These are phyloP conservation scores for Anthopleura sola DNA, from an alignment of 64 coral and sea anemone genomes.

Conservation along the genomic window DNA sequence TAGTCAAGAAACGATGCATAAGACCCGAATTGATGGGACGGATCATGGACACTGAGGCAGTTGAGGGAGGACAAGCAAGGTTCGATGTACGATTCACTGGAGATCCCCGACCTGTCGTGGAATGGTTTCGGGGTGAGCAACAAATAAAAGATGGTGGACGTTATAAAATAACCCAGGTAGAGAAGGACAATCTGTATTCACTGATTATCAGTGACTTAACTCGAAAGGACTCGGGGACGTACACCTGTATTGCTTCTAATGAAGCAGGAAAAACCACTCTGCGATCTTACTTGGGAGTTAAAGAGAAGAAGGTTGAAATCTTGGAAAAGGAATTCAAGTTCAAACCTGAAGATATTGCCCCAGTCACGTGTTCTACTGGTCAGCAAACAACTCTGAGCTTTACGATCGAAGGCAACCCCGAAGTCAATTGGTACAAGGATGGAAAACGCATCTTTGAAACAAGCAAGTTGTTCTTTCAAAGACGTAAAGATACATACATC, in stretches of 20 bases:
- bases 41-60: conserved; percentile 39
- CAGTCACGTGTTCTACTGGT: neutral
- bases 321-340: conserved; percentile 28
- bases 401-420: conserved; percentile 15
- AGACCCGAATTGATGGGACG: conserved; percentile 55
- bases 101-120: conserved; percentile 74
- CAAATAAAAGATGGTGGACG: conserved; percentile 54
- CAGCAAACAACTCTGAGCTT: conserved; percentile 10
- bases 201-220: conserved; percentile 49
- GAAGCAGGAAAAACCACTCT: conserved; percentile 67
- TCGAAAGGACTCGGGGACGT: conserved; percentile 65
- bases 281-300: conserved; percentile 59
- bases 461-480: conserved; percentile 6
- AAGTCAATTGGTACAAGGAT: conserved; percentile 21
- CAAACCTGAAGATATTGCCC: neutral
- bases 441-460: conserved; percentile 15
- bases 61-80: conserved; percentile 57
- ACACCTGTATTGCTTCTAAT: conserved; percentile 70
- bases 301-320: conserved; percentile 48
- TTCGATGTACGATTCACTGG: conserved; percentile 65
- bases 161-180: conserved; percentile 32
- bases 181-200: conserved; percentile 59
- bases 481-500: conserved; percentile 8
- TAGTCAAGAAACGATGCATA: conserved; percentile 46
- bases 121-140: conserved; percentile 77